Conservation (phyloP, 2,888 invertebrate species). For the Epirrita christyi region DNA sequence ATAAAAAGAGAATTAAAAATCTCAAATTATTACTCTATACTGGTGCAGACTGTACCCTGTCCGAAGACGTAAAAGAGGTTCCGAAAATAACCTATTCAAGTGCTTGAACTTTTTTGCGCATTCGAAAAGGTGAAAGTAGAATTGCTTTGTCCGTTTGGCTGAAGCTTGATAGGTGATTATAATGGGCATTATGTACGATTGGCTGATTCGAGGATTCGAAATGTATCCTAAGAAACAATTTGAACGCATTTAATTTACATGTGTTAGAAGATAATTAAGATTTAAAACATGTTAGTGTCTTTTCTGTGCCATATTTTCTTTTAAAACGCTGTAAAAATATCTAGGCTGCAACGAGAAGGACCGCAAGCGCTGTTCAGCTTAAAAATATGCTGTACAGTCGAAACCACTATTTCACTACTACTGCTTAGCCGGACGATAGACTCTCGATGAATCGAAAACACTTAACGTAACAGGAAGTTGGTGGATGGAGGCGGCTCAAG, state of each 20-base stretch:
- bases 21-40: too few species aligned
- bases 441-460: too few species aligned
- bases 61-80: slow-evolving; percentile 3
- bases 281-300: neutral
- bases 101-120: slow-evolving; percentile 27
- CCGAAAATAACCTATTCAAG: slow-evolving; percentile 30
- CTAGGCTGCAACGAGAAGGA: too few species aligned
- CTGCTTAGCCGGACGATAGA: too few species aligned
- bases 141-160: slow-evolving; percentile 24
- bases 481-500: too few species aligned
- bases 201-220: slow-evolving; percentile 23
- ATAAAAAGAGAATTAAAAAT: too few species aligned
- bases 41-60: neutral
- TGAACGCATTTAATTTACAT: slow-evolving; percentile 3
- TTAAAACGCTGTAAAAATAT: too few species aligned
- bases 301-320: too few species aligned
- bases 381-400: too few species aligned
- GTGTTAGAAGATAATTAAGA: slow-evolving; percentile 1
- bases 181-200: slow-evolving; percentile 35
- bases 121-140: slow-evolving; percentile 36
- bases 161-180: slow-evolving; percentile 32
- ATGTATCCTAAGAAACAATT: slow-evolving; percentile 24
- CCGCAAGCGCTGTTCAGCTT: too few species aligned
- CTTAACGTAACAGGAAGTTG: too few species aligned
- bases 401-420: too few species aligned